phyloP scores from a whole-genome alignment of 2,888 invertebrate species.

The Ferrisia virgata region DNA sequence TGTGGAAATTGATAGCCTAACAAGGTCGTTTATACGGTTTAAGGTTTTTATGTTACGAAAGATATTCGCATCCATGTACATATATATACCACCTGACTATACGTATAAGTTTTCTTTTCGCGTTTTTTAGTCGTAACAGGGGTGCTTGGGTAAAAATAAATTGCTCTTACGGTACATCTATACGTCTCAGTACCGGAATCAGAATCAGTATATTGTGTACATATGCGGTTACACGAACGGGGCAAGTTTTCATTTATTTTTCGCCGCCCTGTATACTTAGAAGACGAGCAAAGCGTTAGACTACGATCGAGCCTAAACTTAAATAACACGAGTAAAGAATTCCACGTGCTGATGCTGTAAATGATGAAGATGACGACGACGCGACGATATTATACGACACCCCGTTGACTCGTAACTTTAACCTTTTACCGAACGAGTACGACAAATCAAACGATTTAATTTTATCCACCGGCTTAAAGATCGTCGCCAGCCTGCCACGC shows the following conservation, averaged over 20 bases:
- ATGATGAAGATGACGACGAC: neutral
- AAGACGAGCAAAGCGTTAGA: too few relatives aligned
- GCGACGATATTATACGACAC: neutral
- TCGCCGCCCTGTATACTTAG: neutral
- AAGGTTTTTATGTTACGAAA: neutral
- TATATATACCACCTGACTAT: neutral
- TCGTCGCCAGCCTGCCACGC: neutral
- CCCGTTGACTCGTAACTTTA: constrained; percentile 3
- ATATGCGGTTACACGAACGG: too few relatives aligned
- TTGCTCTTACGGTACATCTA: neutral
- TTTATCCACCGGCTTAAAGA: neutral
- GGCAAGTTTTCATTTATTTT: neutral
- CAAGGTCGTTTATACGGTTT: constrained; percentile 8
- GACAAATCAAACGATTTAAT: neutral
- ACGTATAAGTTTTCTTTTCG: neutral
- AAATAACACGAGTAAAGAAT: neutral
- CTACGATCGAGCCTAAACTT: neutral
- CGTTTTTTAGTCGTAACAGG: neutral
- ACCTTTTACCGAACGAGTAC: constrained; percentile 5
- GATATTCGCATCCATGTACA: neutral
- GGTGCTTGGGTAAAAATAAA: neutral
- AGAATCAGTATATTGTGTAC: too few relatives aligned
- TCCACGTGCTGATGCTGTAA: neutral
- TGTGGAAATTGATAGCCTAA: neutral
- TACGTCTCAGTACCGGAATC: neutral